Evolutionary conservation across 2,797 vertebrate species (phyloP), one percentile per base, ranked within the genome.

Genomic region (Chelon labrosus): DNA sequence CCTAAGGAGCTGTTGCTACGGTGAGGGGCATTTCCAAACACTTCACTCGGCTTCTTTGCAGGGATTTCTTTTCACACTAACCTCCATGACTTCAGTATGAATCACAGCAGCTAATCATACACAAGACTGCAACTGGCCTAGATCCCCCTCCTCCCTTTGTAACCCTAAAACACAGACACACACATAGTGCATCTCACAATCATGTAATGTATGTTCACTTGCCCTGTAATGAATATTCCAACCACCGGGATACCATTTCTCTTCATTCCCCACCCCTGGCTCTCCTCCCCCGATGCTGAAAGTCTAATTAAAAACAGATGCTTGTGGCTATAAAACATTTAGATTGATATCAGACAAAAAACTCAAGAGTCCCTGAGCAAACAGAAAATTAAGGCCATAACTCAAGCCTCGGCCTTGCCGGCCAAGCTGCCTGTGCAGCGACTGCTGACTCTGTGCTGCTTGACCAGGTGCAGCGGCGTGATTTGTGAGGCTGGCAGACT

Each of bases 1-100:
- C 98, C 98, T 3, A 99, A 99, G 92, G 98, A 99, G 91, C 96
- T 99, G 85, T 93, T 99, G 77, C 93, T 99, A 86, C 93, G 98
- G 98, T 98, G 86, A 94, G 96, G 84, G 68, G 81, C n/a, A 0
- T 47, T 63, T 82, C 27, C 1, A 55, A 70, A 77, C n/a, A n/a
- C 60, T 47, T 52, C 25, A 73, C 0, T 67, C 72, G 75, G 42
- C 55, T 1, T 42, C 10, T 61, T 38, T 59, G 52, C 39, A 60
- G 47, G 35, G 3, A 44, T 44, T 20, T 37, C 7, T 51, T 44
- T 46, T 42, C n/a, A 52, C 60, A 37, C 53, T 59, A 54, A 35
- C 44, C 20, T 65, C 50, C 44, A 8, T 46, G 50, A 31, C 12
- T 65, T 59, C 0, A 11, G 35, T 78, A 27, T n/a, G 16, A 38